Evolutionary conservation across 2,888 invertebrate genomes (phyloP), one percentile per base, ranked within the genome.

Genomic region (Autographa pulchrina): DNA sequence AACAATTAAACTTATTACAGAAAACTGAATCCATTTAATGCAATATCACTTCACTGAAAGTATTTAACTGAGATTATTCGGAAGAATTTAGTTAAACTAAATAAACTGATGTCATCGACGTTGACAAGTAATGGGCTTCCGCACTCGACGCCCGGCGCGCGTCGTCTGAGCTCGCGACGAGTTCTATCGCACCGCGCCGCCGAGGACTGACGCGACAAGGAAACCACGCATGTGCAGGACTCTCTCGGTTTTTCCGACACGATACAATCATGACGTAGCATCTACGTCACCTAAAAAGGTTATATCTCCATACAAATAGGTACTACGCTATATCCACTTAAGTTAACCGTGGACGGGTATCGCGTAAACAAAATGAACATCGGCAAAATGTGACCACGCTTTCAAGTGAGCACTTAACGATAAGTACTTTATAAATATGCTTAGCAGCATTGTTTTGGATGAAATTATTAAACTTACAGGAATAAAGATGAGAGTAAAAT

Each of bases 151-250:
- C 88, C 81, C 82, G 90, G 88, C 89, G 91, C 87, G 89, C 91
- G 92, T 84, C 92, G 92, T 93, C 91, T 92, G 93, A 88, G 82
- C 79, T 68, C 80, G 77, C 82, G 81, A 74, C 85, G 80, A 81
- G 84, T 85, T 85, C 82, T 83, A 86, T 85, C 90, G 87, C 85
- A 80, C n/a, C n/a, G n/a, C 85, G 83, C 80, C 84, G 75, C 82
- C 69, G 84, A 85, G 84, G 85, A 85, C 86, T 87, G 84, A 86
- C 86, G 84, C 88, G 86, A 90, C 91, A 88, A 89, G 90, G 86
- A 89, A 90, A 91, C 91, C 88, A 92, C 94, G 94, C 94, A 95
- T 94, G 94, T 91, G 94, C 93, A 86, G 86, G 86, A 88, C 91
- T 90, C 90, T 89, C 90, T 89, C 85, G 89, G 91, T 81, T 92